Percentiles rank a stretch among this genome's conserved stretches.
Evolutionary conservation across 2,797 vertebrate genomes (phyloP).

Genomic region (Paedocypris micromegethes): DNA sequence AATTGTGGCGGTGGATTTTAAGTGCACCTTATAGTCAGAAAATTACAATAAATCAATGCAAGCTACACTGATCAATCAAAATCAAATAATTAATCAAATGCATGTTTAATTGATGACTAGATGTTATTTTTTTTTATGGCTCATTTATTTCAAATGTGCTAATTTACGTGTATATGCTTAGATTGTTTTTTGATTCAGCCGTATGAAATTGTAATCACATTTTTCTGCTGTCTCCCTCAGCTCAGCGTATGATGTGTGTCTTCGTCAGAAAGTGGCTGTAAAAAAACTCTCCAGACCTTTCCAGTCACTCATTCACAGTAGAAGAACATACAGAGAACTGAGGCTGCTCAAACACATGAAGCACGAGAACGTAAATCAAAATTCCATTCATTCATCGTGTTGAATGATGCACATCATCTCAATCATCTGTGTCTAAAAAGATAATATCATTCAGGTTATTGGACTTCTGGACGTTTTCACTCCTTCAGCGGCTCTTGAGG

Average conservation of each 20-base stretch:
- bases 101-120: too few species aligned
- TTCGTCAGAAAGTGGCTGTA: constrained; percentile 85
- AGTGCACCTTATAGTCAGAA: too few species aligned
- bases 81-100: too few species aligned
- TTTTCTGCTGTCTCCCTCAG: constrained; percentile 54
- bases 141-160: too few species aligned
- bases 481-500: constrained; percentile 83
- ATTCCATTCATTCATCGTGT: neutral
- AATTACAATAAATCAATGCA: too few species aligned
- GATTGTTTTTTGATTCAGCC: too few species aligned
- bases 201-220: neutral
- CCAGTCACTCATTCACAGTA: constrained; percentile 93
- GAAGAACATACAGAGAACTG: constrained; percentile 91
- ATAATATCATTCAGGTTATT: constrained; percentile 73
- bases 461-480: constrained; percentile 95
- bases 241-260: constrained; percentile 83
- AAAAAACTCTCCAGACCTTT: constrained; percentile 97
- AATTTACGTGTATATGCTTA: too few species aligned
- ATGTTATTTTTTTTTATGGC: too few species aligned
- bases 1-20: too few species aligned
- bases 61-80: too few species aligned
- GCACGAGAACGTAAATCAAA: constrained; percentile 89
- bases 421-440: too few species aligned
- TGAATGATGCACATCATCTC: too few species aligned
- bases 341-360: constrained; percentile 97